These are phyloP conservation scores for Syrphus vitripennis DNA, from an alignment of 2,888 invertebrate species.

Conservation along the genomic window DNA sequence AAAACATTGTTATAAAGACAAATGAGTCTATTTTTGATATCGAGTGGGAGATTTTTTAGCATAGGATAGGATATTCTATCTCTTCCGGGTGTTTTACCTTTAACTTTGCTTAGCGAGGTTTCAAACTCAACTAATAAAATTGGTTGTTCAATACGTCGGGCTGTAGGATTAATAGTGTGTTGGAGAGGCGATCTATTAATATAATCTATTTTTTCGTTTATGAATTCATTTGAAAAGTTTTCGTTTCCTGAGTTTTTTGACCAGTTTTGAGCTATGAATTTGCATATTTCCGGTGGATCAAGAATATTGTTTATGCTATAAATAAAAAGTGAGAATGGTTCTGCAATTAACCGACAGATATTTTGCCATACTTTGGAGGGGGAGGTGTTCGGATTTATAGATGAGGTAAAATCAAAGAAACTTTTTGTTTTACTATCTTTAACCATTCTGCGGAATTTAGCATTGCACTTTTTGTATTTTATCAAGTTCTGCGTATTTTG, in stretches of 20 bases:
- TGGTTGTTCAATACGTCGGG: conserved; percentile 7
- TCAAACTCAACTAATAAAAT: conserved; percentile 5
- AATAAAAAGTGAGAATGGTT: not conserved
- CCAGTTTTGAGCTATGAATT: not conserved
- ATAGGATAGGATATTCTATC: not conserved
- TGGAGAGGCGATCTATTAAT: not conserved
- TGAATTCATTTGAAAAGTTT: not conserved
- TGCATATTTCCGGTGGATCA: not conserved
- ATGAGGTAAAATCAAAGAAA: too few species aligned
- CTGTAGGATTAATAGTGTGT: not conserved
- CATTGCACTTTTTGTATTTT: too few species aligned
- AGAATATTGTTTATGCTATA: not conserved
- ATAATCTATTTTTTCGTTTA: not conserved
- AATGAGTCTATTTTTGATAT: not conserved
- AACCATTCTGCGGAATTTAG: too few species aligned
- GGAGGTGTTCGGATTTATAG: not conserved
- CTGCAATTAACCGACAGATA: not conserved
- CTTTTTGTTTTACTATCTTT: too few species aligned
- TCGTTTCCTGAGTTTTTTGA: not conserved
- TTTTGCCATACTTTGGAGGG: not conserved
- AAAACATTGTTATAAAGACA: too few species aligned
- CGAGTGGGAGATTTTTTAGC: conserved; percentile 1
- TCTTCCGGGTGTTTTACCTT: not conserved
- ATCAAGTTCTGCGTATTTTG: too few species aligned
- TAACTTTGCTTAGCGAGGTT: not conserved